Percentiles rank a stretch among this genome's conserved stretches.
phyloP scores from a whole-genome alignment of 1,140 invertebrate species.

The Danaus plexippus region DNA sequence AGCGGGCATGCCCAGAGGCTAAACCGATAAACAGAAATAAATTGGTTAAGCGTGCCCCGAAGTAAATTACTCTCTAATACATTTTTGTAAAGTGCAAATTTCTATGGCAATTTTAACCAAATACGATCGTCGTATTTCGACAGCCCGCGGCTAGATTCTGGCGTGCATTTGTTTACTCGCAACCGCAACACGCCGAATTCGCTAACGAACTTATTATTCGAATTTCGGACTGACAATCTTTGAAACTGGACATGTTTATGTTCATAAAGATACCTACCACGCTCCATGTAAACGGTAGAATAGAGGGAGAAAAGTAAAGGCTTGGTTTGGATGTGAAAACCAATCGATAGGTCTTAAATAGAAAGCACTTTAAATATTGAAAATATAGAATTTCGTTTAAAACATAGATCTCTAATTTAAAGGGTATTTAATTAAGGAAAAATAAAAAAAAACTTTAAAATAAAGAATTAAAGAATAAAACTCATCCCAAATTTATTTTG shows the following conservation, averaged over 20 bases:
- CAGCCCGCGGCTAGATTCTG: conserved; percentile 39
- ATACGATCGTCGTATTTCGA: conserved; percentile 33
- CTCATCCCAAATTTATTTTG: no score
- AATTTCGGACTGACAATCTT: conserved; percentile 38
- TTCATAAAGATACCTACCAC: conserved; percentile 18
- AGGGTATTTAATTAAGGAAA: no score
- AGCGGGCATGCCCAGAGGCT: conserved; percentile 29
- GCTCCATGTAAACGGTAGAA: neutral
- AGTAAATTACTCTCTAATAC: conserved; percentile 19
- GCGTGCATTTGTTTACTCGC: conserved; percentile 51
- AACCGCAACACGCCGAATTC: conserved; percentile 44
- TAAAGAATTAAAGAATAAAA: no score
- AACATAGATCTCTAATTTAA: no score
- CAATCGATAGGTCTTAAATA: no score
- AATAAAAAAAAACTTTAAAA: no score
- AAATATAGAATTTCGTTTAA: no score
- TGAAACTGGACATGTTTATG: conserved; percentile 28
- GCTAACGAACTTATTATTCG: conserved; percentile 60
- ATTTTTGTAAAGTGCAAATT: conserved; percentile 24
- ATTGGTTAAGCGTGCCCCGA: conserved; percentile 21
- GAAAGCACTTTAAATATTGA: no score
- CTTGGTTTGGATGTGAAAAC: no score
- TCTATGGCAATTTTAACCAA: conserved; percentile 7
- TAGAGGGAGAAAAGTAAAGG: no score
- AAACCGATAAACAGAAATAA: conserved; percentile 39